Conservation (phyloP, 2,797 vertebrate genomes). For the Chelmon rostratus region DNA sequence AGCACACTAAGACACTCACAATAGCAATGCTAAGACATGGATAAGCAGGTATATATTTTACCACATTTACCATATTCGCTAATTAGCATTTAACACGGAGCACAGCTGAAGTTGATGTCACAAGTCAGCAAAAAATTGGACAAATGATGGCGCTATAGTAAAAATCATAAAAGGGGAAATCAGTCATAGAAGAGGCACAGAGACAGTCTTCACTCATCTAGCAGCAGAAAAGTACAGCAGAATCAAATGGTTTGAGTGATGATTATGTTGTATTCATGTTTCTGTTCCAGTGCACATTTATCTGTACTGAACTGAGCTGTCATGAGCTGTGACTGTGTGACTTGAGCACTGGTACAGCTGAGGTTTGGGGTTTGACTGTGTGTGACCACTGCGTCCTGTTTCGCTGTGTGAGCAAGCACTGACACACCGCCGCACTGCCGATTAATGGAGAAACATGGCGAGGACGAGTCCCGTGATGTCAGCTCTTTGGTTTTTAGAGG, state of each 20-base stretch:
- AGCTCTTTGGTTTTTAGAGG: constrained; percentile 30
- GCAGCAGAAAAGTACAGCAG: not conserved
- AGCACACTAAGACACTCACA: no score
- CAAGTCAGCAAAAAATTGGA: no score
- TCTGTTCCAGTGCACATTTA: constrained; percentile 4
- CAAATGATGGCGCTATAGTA: no score
- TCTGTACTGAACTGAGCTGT: not conserved
- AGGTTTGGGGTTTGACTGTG: constrained; percentile 18
- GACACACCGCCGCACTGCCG: not conserved
- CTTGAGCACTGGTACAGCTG: not conserved
- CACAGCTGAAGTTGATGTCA: no score
- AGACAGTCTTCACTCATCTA: not conserved
- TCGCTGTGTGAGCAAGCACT: constrained; percentile 27
- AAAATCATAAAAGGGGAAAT: not conserved
- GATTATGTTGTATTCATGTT: not conserved
- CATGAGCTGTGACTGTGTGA: constrained; percentile 4
- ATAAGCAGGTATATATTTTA: no score
- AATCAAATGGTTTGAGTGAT: not conserved
- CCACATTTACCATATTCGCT: no score
- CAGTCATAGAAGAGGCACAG: not conserved
- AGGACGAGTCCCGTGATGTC: not conserved
- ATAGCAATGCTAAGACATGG: no score
- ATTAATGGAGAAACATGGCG: constrained; percentile 35
- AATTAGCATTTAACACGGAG: no score
- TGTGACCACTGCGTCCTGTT: constrained; percentile 11